Percentiles rank a stretch among this genome's conserved stretches.
Conservation (phyloP, 92 coral and sea anemone species). For the Umimayanthus kanabou region DNA sequence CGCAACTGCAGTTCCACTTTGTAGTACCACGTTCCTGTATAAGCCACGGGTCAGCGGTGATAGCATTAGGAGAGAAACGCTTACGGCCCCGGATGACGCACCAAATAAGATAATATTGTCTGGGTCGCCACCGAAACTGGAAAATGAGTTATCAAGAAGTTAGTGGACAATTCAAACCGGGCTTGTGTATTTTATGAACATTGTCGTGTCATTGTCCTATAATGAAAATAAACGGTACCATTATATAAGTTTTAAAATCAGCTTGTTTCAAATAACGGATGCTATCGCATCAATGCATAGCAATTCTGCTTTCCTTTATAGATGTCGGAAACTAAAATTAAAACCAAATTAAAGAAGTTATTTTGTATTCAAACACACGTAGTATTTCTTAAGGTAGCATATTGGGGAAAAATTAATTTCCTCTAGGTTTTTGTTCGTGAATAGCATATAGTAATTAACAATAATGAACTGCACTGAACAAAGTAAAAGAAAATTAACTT, state of each 20-base stretch:
- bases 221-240: too few relatives aligned
- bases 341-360: too few relatives aligned
- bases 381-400: background rate
- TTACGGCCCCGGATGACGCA: constrained; percentile 55
- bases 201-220: too few relatives aligned
- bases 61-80: constrained; percentile 49
- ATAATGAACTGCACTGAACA: background rate
- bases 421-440: background rate
- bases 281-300: too few relatives aligned
- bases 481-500: too few relatives aligned
- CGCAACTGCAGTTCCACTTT: constrained; percentile 56
- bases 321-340: background rate
- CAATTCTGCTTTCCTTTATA: too few relatives aligned
- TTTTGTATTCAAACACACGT: background rate
- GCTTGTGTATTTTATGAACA: too few relatives aligned
- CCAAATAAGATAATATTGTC: constrained; percentile 50
- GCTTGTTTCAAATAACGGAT: too few relatives aligned
- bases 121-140: constrained; percentile 63
- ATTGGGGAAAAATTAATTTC: background rate
- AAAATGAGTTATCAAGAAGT: background rate
- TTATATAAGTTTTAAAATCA: too few relatives aligned
- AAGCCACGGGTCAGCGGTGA: constrained; percentile 56
- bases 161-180: background rate
- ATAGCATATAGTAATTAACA: background rate
- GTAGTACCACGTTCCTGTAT: constrained; percentile 42